Conservation (phyloP, 1,140 invertebrate genomes). For the Theocolax elegans region DNA sequence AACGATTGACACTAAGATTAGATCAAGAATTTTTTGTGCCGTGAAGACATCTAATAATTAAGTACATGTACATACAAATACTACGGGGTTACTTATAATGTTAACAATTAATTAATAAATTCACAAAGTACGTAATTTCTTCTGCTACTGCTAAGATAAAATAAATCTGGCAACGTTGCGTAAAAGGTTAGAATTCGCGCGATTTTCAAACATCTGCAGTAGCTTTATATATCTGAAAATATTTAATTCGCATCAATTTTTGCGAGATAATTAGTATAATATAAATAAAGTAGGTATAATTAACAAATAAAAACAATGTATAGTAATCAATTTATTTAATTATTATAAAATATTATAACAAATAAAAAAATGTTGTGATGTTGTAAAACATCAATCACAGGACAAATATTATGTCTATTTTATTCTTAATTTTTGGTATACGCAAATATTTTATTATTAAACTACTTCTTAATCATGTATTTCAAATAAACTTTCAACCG, state of each 20-base stretch:
- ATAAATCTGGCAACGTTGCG: background rate
- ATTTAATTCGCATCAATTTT: background rate
- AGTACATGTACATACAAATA: background rate
- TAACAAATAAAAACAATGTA: background rate
- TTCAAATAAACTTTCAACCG: background rate
- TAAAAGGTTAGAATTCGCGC: background rate
- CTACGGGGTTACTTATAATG: background rate
- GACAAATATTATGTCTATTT: too few species aligned
- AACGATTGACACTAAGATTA: constrained; percentile 56
- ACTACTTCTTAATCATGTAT: too few species aligned
- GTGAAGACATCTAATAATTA: background rate
- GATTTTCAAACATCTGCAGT: background rate
- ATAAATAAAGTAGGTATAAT: background rate
- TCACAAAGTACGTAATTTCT: background rate
- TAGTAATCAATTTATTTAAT: background rate
- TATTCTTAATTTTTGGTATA: too few species aligned
- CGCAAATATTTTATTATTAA: too few species aligned
- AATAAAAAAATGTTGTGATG: background rate
- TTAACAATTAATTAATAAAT: background rate
- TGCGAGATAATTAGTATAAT: too few species aligned
- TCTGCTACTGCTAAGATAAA: background rate
- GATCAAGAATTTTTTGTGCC: background rate
- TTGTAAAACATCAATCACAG: too few species aligned
- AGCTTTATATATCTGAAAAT: background rate
- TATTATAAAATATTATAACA: background rate